Conservation (phyloP, 2,888 invertebrate species). For the Zygothrica quintamaculata region DNA sequence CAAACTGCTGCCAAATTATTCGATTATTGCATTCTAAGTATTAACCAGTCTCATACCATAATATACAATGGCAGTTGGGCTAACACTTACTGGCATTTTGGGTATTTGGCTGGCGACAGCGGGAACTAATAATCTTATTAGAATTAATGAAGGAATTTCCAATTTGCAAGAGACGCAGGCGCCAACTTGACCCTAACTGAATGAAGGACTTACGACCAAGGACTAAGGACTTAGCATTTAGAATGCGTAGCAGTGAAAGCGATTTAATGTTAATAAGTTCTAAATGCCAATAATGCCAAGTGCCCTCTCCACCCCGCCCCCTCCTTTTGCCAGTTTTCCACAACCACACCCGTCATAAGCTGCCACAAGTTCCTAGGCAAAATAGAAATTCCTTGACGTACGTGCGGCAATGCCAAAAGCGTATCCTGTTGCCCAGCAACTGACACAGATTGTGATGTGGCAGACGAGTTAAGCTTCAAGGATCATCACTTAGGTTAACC, state of each 20-base stretch:
- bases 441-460: conserved; percentile 73
- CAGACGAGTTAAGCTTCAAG: no score
- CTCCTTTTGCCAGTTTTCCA: not conserved
- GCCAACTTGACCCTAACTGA: conserved; percentile 11
- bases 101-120: conserved; percentile 42
- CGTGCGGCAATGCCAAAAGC: conserved; percentile 62
- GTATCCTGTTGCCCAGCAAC: conserved; percentile 47
- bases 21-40: conserved; percentile 51
- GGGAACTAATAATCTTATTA: conserved; percentile 83
- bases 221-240: no score
- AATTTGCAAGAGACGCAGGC: conserved; percentile 72
- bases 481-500: not conserved
- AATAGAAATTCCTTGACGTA: conserved; percentile 72
- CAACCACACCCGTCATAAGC: no score
- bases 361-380: conserved; percentile 52
- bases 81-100: conserved; percentile 19
- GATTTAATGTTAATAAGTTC: conserved; percentile 78
- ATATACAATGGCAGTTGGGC: not conserved
- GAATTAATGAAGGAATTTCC: conserved; percentile 81
- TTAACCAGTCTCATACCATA: not conserved
- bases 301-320: no score
- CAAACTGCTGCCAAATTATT: conserved; percentile 56
- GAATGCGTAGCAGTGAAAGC: conserved; percentile 50
- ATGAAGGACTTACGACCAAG: no score
- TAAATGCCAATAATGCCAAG: conserved; percentile 72